Evolutionary conservation across 2,888 invertebrate genomes (phyloP).

Genomic region (Sminthurides aquaticus): DNA sequence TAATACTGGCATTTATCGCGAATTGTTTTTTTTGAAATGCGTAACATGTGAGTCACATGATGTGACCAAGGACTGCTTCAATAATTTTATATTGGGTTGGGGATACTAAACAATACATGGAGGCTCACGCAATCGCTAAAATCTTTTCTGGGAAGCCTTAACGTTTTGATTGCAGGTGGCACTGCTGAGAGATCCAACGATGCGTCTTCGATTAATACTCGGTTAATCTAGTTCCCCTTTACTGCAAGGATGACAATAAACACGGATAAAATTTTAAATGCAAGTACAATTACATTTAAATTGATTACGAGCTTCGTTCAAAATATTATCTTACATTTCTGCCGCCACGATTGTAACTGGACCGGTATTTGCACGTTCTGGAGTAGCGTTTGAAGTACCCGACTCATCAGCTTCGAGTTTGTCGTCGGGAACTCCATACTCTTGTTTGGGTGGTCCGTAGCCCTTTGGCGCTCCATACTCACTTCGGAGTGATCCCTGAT

Average conservation of each 20-base stretch:
- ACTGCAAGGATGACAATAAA: background rate
- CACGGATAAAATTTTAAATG: background rate
- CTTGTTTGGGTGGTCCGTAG: constrained; percentile 1
- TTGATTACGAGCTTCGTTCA: too few species aligned
- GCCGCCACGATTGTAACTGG: too few species aligned
- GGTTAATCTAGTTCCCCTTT: background rate
- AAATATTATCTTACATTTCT: too few species aligned
- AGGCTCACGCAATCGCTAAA: too few species aligned
- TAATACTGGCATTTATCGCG: too few species aligned
- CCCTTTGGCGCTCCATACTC: constrained; percentile 1
- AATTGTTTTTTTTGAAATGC: too few species aligned
- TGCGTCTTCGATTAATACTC: background rate
- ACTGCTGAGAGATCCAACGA: too few species aligned
- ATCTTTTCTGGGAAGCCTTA: too few species aligned
- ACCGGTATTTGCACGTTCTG: background rate
- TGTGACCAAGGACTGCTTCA: too few species aligned
- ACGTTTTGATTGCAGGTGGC: background rate
- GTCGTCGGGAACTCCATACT: background rate
- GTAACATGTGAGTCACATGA: too few species aligned
- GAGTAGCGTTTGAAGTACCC: background rate
- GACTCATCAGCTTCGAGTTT: background rate
- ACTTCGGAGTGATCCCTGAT: background rate
- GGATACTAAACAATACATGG: too few species aligned
- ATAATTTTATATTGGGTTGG: too few species aligned
- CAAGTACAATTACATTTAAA: background rate